Percentiles rank a stretch among this genome's conserved stretches.
Conservation (phyloP, 2,888 invertebrate genomes). For the Fissipunctia ypsillon region DNA sequence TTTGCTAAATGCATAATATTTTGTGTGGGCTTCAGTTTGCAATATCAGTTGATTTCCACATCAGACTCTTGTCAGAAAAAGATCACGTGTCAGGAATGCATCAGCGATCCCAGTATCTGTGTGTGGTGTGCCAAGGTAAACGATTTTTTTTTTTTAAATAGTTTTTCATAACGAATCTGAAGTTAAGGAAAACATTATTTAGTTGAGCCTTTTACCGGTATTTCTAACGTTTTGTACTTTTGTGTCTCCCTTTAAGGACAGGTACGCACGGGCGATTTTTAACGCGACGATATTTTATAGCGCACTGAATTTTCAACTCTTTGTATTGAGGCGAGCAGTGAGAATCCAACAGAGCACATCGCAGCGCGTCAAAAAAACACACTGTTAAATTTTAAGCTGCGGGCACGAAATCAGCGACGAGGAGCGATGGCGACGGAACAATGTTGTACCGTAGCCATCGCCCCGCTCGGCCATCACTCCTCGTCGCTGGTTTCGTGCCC, state of each 20-base stretch:
- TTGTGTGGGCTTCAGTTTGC: constrained; percentile 35
- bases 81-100: constrained; percentile 78
- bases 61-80: constrained; percentile 70
- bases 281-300: background rate
- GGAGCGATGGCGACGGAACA: too few species aligned
- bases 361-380: background rate
- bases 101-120: constrained; percentile 75
- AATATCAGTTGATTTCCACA: constrained; percentile 21
- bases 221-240: background rate
- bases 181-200: constrained; percentile 22
- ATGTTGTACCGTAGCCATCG: too few species aligned
- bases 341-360: background rate
- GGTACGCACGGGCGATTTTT: background rate
- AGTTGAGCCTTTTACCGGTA: constrained; percentile 11
- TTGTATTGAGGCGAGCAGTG: background rate
- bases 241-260: background rate
- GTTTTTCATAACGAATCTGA: background rate
- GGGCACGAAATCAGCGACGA: too few species aligned
- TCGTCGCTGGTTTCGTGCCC: too few species aligned
- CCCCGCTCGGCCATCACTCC: too few species aligned
- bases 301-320: background rate
- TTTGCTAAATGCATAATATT: constrained; percentile 41
- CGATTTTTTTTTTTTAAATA: constrained; percentile 1
- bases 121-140: constrained; percentile 81
- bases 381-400: background rate